Evolutionary conservation across 2,888 invertebrate genomes (phyloP), one percentile per base, ranked within the genome.

Genomic region (Archaeoteleia sp.): DNA sequence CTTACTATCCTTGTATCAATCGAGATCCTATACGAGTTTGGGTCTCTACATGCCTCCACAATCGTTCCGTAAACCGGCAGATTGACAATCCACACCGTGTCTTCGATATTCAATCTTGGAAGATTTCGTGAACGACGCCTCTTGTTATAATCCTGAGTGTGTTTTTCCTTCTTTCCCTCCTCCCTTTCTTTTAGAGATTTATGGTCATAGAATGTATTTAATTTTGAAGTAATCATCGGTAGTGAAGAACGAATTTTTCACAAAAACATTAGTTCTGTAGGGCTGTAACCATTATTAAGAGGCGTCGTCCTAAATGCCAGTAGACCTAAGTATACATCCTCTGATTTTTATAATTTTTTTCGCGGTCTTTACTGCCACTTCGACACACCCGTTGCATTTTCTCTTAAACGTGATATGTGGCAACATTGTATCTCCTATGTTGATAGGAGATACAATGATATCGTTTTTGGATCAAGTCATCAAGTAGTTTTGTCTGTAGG

Each of bases 41-140:
- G n/a, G n/a, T 40, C 27, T 27, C 13, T 1, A 12, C 13, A 13
- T 13, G 27, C n/a, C 13, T 6, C 10, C 13, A 8, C 1, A 8
- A 5, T 27, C 40, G 29, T 27, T 3, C 29, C 29, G 20, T 61
- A 61, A 29, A n/a, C 32, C 15, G 68, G 27, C 23, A 70, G 30
- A 57, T 77, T 75, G 15, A 69, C 69, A 0, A 77, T 43, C 74
- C 76, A 78, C 1, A 78, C 75, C 12, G 25, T 32, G 2, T 76
- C 72, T 2, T 71, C 74, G 7, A 23, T 12, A 2, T 8, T 0
- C 1, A 74, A 29, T 4, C 54, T 53, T 4, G 62, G 48, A 20
- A 75, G 51, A n/a, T 70, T 58, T 10, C 32, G 49, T 7, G 54
- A 51, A 6, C 68, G 49, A 39, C 74, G 74, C 9, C n/a, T n/a